These are phyloP conservation scores for Ictalurus furcatus DNA, from an alignment of 2,113 vertebrate species.

Conservation along the genomic window DNA sequence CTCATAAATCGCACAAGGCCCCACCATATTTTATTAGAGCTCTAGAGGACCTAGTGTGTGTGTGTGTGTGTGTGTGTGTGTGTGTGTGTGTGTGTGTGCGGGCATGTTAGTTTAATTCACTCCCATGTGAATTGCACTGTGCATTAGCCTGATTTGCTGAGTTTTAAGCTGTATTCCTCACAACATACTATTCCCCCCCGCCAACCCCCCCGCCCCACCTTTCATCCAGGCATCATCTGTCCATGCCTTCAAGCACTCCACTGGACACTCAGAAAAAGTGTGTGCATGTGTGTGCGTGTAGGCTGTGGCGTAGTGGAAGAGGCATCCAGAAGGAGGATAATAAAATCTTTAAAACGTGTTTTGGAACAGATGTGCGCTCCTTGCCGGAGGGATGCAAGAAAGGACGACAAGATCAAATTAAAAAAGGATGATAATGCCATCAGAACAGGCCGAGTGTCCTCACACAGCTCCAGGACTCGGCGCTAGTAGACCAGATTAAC, in stretches of 20 bases:
- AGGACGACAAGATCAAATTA: conserved; percentile 29
- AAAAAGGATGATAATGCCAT: conserved; percentile 37
- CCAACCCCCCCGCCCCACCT: not conserved
- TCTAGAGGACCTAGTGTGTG: conserved; percentile 28
- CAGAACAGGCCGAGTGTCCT: conserved; percentile 24
- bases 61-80: conserved; percentile 48
- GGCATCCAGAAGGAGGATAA: conserved; percentile 29
- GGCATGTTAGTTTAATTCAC: conserved; percentile 30
- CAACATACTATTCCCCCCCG: not conserved
- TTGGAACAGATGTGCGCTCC: conserved; percentile 48
- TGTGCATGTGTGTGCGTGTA: not conserved
- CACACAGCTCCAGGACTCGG: not conserved
- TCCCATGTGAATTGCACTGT: conserved; percentile 4
- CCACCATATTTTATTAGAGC: conserved; percentile 75
- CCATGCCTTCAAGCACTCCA: conserved; percentile 15
- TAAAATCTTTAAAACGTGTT: conserved; percentile 24
- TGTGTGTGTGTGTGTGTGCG: not conserved
- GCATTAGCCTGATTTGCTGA: conserved; percentile 39
- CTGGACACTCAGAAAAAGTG: not conserved
- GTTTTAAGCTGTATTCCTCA: conserved; percentile 25
- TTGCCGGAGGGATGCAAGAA: conserved; percentile 37
- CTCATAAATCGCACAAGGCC: conserved; percentile 70
- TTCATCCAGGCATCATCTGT: conserved; percentile 37
- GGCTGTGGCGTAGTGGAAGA: not conserved
- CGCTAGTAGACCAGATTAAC: not conserved